phyloP scores from a whole-genome alignment of 2,797 vertebrate species.

The Protonibea diacanthus region DNA sequence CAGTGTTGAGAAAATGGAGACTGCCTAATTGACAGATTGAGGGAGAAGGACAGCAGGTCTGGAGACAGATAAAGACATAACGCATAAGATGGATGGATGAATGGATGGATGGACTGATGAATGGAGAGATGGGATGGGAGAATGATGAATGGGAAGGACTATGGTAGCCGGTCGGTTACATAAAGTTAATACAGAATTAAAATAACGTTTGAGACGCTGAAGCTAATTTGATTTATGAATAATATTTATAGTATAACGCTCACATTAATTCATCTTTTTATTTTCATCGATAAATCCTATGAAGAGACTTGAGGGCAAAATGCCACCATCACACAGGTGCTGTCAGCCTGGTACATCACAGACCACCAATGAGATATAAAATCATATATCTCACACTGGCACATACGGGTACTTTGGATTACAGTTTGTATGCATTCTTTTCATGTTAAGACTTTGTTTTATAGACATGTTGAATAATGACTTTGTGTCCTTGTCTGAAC shows the following conservation, averaged over 20 bases:
- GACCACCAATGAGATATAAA: no score
- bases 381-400: no score
- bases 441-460: no score
- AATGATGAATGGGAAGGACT: background rate
- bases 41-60: background rate
- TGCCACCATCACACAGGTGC: background rate
- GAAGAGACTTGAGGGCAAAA: background rate
- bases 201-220: background rate
- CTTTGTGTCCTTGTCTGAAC: no score
- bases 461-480: no score
- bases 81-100: slow-evolving; percentile 3
- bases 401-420: no score
- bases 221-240: background rate
- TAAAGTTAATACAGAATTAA: background rate
- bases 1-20: slow-evolving; percentile 12
- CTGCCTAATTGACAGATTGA: slow-evolving; percentile 42
- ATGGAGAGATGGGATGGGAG: background rate
- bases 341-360: background rate
- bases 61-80: slow-evolving; percentile 5
- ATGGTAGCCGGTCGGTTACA: background rate
- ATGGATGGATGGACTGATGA: background rate
- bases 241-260: background rate
- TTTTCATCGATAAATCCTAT: background rate
- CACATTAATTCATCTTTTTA: background rate
- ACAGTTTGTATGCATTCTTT: no score